These are phyloP conservation scores for Tetramorium simillimum DNA, from an alignment of 1,140 invertebrate species.

Conservation along the genomic window DNA sequence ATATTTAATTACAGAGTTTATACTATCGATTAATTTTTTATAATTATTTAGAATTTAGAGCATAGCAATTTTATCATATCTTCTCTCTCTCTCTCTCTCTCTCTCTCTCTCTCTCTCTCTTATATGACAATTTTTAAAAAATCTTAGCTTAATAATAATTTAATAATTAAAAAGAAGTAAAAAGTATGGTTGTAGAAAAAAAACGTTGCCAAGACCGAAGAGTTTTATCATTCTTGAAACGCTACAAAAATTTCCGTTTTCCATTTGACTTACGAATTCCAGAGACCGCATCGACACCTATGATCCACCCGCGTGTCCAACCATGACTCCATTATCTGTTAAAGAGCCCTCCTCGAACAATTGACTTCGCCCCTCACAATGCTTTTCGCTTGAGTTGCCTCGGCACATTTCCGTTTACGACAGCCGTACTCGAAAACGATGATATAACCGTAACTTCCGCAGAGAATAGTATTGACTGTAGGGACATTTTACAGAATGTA, in stretches of 20 bases:
- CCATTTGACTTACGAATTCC: slow-evolving; percentile 31
- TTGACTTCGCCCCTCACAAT: slow-evolving; percentile 13
- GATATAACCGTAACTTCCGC: slow-evolving; percentile 55
- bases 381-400: slow-evolving; percentile 38
- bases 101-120: not conserved
- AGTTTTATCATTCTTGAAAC: not conserved
- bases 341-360: slow-evolving; percentile 41
- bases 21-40: not conserved
- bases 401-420: slow-evolving; percentile 5
- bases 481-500: not conserved
- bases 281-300: slow-evolving; percentile 31
- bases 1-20: not conserved
- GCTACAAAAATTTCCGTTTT: not conserved
- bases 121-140: not conserved
- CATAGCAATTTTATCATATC: not conserved
- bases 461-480: not conserved
- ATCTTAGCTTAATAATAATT: not conserved
- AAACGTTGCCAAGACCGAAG: not conserved
- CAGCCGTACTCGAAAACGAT: slow-evolving; percentile 5
- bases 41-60: not conserved
- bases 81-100: not conserved
- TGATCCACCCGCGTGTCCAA: slow-evolving; percentile 32
- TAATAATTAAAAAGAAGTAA: not conserved
- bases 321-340: slow-evolving; percentile 46
- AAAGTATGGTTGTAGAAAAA: not conserved